phyloP scores from a whole-genome alignment of 2,888 invertebrate genomes.

The Griposia aprilina region DNA sequence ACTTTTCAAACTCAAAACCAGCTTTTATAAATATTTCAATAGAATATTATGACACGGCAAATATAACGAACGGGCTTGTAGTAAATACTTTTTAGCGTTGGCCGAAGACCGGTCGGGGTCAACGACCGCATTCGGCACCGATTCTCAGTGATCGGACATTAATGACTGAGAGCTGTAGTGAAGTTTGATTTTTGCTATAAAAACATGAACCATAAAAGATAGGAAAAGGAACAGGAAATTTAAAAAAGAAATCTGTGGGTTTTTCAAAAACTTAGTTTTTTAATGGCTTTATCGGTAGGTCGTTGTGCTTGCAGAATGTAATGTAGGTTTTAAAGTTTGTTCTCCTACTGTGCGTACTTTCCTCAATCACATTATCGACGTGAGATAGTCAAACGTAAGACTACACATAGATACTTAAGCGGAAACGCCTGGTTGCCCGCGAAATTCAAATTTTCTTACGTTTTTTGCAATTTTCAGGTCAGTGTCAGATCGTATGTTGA shows the following conservation, averaged over 20 bases:
- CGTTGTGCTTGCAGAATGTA: neutral
- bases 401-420: neutral
- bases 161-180: constrained; percentile 56
- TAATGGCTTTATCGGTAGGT: neutral
- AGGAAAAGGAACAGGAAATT: neutral
- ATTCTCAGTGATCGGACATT: constrained; percentile 59
- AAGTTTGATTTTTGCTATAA: constrained; percentile 45
- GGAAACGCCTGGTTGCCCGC: too few species aligned
- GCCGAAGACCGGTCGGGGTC: constrained; percentile 77
- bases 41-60: constrained; percentile 69
- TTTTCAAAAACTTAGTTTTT: neutral
- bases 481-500: too few species aligned
- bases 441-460: too few species aligned
- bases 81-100: constrained; percentile 70
- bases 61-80: constrained; percentile 75
- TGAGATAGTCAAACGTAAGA: neutral
- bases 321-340: neutral
- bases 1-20: constrained; percentile 40
- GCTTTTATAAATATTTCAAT: constrained; percentile 55
- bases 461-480: too few species aligned
- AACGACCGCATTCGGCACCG: constrained; percentile 80
- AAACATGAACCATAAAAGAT: neutral
- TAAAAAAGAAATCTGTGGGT: neutral
- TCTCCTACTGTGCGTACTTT: neutral
- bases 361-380: neutral